These are phyloP conservation scores for Tiliacea aurago DNA, from an alignment of 2,888 invertebrate species.

Conservation along the genomic window DNA sequence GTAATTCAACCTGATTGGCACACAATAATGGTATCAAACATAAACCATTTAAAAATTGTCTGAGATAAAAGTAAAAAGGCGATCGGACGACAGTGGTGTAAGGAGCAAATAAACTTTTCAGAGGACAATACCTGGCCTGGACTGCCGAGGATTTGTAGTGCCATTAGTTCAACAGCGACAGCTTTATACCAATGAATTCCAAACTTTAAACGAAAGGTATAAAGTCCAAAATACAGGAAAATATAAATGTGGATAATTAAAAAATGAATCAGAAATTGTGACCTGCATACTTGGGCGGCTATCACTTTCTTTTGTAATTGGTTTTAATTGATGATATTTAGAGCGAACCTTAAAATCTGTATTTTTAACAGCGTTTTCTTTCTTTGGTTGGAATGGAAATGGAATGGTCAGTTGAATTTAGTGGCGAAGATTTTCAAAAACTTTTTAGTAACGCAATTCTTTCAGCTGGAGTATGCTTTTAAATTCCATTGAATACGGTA, in stretches of 20 bases:
- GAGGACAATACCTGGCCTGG: conserved; percentile 87
- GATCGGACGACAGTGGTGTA: conserved; percentile 81
- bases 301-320: conserved; percentile 77
- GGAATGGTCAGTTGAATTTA: conserved; percentile 37
- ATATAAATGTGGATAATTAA: conserved; percentile 74
- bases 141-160: conserved; percentile 87
- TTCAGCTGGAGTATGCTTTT: conserved; percentile 14
- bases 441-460: conserved; percentile 24
- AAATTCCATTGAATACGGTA: conserved; percentile 34
- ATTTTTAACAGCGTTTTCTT: conserved; percentile 24
- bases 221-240: conserved; percentile 51
- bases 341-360: conserved; percentile 45
- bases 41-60: conserved; percentile 90
- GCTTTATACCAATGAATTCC: conserved; percentile 56
- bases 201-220: conserved; percentile 55
- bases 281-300: conserved; percentile 76
- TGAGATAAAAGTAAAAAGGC: conserved; percentile 87
- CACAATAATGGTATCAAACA: conserved; percentile 91
- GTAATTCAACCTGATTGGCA: conserved; percentile 90
- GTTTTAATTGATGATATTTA: conserved; percentile 71
- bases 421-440: conserved; percentile 16
- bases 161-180: conserved; percentile 84
- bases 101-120: conserved; percentile 85
- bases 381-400: conserved; percentile 18
- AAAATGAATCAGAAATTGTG: conserved; percentile 78